Percentiles rank a stretch among this genome's conserved stretches.
Evolutionary conservation across 2,113 vertebrate genomes (phyloP).

Genomic region (Phainopepla nitens): DNA sequence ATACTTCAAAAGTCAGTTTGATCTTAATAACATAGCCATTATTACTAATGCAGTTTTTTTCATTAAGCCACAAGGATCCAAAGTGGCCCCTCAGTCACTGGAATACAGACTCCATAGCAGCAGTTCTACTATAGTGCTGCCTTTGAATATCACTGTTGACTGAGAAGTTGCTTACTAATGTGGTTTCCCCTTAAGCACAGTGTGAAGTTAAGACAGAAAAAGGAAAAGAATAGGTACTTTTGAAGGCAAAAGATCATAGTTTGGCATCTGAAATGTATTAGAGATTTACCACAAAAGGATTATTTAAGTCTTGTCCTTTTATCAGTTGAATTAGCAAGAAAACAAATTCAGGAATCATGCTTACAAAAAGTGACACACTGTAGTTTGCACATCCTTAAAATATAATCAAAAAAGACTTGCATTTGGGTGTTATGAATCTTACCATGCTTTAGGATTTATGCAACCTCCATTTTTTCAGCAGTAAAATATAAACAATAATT

Average conservation of each 20-base stretch:
- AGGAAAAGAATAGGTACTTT: not conserved
- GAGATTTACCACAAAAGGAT: not conserved
- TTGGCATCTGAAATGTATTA: not conserved
- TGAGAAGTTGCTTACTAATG: not conserved
- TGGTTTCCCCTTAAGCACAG: not conserved
- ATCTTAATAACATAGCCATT: not conserved
- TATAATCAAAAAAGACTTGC: not conserved
- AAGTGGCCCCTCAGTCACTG: not conserved
- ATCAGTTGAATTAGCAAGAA: not conserved
- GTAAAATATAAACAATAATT: not conserved
- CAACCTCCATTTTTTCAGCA: not conserved
- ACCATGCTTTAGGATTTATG: not conserved
- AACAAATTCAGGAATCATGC: not conserved
- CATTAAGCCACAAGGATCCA: not conserved
- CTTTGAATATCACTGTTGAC: not conserved
- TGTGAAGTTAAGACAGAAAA: not conserved
- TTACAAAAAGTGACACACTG: not conserved
- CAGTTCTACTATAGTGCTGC: not conserved
- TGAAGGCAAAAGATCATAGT: not conserved
- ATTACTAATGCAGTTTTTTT: not conserved
- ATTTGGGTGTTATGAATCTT: not conserved
- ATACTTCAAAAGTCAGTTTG: not conserved
- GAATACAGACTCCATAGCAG: not conserved
- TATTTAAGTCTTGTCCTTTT: not conserved
- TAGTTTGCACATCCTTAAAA: not conserved